Base-by-base conservation (phyloP, 2,797 vertebrate species). In the Helicolenus hilgendorfi region DNA sequence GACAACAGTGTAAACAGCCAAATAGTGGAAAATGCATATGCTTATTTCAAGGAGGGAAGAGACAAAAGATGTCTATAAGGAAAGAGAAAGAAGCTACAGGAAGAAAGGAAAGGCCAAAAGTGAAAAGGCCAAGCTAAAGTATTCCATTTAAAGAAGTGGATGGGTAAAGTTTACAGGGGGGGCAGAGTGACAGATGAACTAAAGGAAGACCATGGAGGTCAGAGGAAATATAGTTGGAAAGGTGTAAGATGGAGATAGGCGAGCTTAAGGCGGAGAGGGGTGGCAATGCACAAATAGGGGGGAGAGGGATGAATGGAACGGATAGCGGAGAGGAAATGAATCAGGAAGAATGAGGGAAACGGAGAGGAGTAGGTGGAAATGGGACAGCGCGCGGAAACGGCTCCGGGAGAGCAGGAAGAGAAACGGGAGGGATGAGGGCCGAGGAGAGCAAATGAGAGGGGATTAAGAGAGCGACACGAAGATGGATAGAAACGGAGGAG, bases 391-490 rank as follows among this genome's bases (percentile, higher is more conserved):
- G 20, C 45, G 86, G 85, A 93, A 92, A 81, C 69, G 88, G 76
- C 72, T 79, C 35, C 1, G 5, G 72, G 81, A 83, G 80, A 81
- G 77, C 86, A 27, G 87, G 87, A 81, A 84, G 81, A 88, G 83
- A 90, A 91, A 88, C 78, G 65, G 89, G 65, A 78, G 91, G 86
- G 92, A 89, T 84, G 62, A 78, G 83, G 88, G 93, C 83, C 81
- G 85, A 85, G 90, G 87, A 95, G 86, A 92, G 63, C 90, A 96
- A 95, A 96, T 92, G 89, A 93, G 94, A 94, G 90, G 89, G 93
- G 94, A 91, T 96, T 96, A 95, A 95, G 94, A 95, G 94, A 92
- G 83, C 69, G 91, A 95, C 96, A 94, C 72, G 89, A 97, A 94
- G 78, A 95, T 94, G 93, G 96, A 96, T 94, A 95, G 96, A 96